Percentiles rank a stretch among this genome's conserved stretches.
Evolutionary conservation across 2,888 invertebrate species (phyloP).

Genomic region (Hesperia comma): DNA sequence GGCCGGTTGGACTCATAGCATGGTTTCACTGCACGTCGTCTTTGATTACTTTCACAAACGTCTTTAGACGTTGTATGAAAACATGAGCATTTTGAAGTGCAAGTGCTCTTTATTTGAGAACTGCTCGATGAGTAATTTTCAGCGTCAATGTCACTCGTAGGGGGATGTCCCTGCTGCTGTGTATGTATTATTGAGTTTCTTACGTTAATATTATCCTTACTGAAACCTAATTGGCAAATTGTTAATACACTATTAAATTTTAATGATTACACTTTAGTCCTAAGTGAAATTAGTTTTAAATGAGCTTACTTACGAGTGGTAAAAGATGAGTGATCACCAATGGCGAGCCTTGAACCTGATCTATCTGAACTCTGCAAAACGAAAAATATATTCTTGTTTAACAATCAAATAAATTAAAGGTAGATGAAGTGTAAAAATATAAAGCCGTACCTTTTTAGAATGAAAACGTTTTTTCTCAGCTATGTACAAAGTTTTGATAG

Average conservation of each 20-base stretch:
- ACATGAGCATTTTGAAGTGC: slow-evolving; percentile 55
- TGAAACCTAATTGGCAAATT: slow-evolving; percentile 54
- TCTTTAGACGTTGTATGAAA: slow-evolving; percentile 45
- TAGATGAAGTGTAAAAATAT: background rate
- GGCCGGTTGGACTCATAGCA: slow-evolving; percentile 65
- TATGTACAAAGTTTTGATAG: slow-evolving; percentile 68
- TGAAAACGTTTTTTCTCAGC: slow-evolving; percentile 66
- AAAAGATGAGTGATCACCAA: slow-evolving; percentile 72
- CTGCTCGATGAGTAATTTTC: slow-evolving; percentile 51
- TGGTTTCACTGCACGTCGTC: slow-evolving; percentile 59
- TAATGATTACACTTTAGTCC: background rate
- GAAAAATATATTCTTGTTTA: background rate
- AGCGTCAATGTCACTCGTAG: slow-evolving; percentile 50
- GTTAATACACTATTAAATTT: slow-evolving; percentile 2
- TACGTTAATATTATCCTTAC: slow-evolving; percentile 55
- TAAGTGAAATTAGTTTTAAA: background rate
- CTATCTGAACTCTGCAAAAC: slow-evolving; percentile 62
- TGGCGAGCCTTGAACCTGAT: slow-evolving; percentile 66
- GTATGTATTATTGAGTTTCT: slow-evolving; percentile 53
- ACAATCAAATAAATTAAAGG: slow-evolving; percentile 23
- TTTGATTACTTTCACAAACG: slow-evolving; percentile 53
- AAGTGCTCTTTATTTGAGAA: slow-evolving; percentile 36
- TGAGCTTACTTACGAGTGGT: slow-evolving; percentile 60
- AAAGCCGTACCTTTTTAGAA: slow-evolving; percentile 58
- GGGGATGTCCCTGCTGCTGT: slow-evolving; percentile 43